Percentiles rank a stretch among this genome's conserved stretches.
These are phyloP conservation scores for Odontothrips loti DNA, from an alignment of 2,888 invertebrate genomes.

Conservation along the genomic window DNA sequence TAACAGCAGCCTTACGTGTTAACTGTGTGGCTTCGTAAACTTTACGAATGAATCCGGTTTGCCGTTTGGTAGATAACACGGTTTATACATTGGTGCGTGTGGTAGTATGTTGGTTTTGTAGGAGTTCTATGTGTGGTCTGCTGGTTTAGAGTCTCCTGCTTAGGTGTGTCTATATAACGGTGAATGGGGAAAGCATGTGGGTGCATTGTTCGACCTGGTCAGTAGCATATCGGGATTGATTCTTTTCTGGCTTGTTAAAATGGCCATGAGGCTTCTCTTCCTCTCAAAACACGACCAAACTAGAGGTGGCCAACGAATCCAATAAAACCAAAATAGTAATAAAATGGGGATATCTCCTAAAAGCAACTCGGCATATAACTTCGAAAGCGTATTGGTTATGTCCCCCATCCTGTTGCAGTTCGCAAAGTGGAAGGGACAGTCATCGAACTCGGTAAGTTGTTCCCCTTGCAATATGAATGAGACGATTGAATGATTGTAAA, in stretches of 20 bases:
- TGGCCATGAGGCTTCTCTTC: neutral
- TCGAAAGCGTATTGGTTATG: neutral
- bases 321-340: neutral
- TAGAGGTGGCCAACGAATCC: too few relatives aligned
- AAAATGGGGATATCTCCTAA: neutral
- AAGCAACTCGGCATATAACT: neutral
- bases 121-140: neutral
- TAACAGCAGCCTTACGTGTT: neutral
- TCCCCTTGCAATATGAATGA: neutral
- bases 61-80: neutral
- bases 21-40: neutral
- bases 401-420: constrained; percentile 18
- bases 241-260: neutral
- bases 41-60: neutral
- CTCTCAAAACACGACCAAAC: too few relatives aligned
- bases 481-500: neutral
- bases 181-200: constrained; percentile 1
- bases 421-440: constrained; percentile 25
- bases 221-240: neutral
- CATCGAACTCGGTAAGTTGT: constrained; percentile 12
- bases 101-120: neutral
- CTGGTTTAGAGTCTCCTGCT: neutral
- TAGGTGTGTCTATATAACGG: neutral
- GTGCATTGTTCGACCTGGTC: neutral
- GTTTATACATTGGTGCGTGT: neutral